Evolutionary conservation across 37 sponge, comb jelly and placozoan species (phyloP), one percentile per base, ranked within the genome.

Genomic region (Ianthella basta): DNA sequence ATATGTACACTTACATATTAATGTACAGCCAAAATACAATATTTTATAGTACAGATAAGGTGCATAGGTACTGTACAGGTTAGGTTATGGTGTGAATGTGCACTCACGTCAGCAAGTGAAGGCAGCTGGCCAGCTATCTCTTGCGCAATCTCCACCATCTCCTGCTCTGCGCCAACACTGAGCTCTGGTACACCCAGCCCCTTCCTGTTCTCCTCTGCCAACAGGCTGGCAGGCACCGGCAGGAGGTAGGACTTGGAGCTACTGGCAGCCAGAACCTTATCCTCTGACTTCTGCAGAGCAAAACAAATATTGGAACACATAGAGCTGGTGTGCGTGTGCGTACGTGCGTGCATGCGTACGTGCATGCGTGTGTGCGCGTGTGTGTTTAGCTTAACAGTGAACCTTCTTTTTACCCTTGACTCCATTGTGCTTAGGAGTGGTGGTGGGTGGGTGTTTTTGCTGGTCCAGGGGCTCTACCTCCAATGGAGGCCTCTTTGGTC

Each of bases 181-280:
- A 97, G 81, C 39, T 88, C 36, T 16, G 97, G 95, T 25, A 97
- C 91, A 0, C 97, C 97, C 14, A 97, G 72, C 21, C 87, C 94
- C 44, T 91, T 93, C 68, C 86, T 86, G 67, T 37, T 86, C 80
- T 94, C 95, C 37, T 79, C 83, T 60, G 20, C 32, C 27, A 75
- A 30, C 0, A 30, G 40, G 64, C 39, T 8, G 50, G 38, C 41
- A 0, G 89, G 60, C 68, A 80, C 39, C 63, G 61, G 30, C 16
- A 59, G 56, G 56, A 79, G 27, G 61, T 82, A 66, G 59, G 80
- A 55, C 37, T 77, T 59, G 59, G 86, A 59, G 37, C 70, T 35
- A 56, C 70, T 16, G 82, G 60, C 63, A 21, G 55, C 4, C 24
- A 56, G 55, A 14, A 41, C 54, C 3, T 41, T 30, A 3, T 25